A percentile compares a stretch with the other conserved stretches of the same genome.
Conservation (phyloP, 2,888 invertebrate species). For the Mystacides longicornis region DNA sequence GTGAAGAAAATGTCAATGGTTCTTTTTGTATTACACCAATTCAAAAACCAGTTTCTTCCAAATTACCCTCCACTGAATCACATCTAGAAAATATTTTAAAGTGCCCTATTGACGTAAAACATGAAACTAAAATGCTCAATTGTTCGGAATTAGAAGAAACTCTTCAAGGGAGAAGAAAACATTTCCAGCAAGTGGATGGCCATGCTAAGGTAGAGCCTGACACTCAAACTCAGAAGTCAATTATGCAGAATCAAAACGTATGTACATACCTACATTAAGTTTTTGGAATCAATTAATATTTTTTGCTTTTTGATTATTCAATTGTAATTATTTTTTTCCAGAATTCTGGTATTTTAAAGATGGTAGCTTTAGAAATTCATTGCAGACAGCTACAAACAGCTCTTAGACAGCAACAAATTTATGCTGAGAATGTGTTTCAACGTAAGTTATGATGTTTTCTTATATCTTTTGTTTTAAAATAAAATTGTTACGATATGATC, state of each 20-base stretch:
- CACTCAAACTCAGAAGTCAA: constrained; percentile 10
- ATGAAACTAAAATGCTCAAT: constrained; percentile 25
- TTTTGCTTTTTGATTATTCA: too few relatives aligned
- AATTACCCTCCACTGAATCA: constrained; percentile 7
- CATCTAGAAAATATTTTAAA: background rate
- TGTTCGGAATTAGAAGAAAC: constrained; percentile 27
- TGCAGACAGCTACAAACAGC: constrained; percentile 55
- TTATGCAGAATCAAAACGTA: constrained; percentile 17
- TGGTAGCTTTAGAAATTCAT: constrained; percentile 48
- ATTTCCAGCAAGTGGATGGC: constrained; percentile 12
- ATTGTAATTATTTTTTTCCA: too few relatives aligned
- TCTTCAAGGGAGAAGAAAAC: constrained; percentile 19
- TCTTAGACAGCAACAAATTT: constrained; percentile 56
- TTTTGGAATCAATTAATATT: background rate
- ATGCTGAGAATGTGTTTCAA: constrained; percentile 55
- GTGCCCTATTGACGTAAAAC: constrained; percentile 8
- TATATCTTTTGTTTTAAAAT: too few relatives aligned
- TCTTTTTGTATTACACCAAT: constrained; percentile 11
- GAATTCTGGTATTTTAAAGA: constrained; percentile 30
- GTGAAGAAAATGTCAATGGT: constrained; percentile 7
- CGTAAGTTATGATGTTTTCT: too few relatives aligned
- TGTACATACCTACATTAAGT: background rate
- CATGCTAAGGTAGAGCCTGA: constrained; percentile 16
- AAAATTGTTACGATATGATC: too few relatives aligned
- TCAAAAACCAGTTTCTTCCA: constrained; percentile 18